These are phyloP conservation scores for Thymelicus lineola DNA, from an alignment of 2,888 invertebrate genomes.

Conservation along the genomic window DNA sequence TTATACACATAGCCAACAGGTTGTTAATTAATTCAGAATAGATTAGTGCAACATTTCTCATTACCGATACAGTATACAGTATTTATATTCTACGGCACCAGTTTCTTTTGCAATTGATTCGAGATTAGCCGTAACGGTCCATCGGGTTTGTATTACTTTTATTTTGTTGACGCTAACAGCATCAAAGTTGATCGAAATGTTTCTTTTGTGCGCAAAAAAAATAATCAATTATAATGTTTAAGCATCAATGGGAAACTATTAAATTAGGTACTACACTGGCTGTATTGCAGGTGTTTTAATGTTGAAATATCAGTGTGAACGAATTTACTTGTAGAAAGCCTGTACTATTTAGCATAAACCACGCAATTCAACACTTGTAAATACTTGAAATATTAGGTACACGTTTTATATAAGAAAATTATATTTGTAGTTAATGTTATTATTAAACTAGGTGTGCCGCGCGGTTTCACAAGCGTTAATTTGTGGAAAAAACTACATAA, in stretches of 20 bases:
- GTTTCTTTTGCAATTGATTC: conserved; percentile 23
- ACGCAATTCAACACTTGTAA: no score
- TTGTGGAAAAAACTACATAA: no score
- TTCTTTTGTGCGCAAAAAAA: background rate
- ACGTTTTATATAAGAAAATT: no score
- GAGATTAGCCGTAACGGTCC: conserved; percentile 35
- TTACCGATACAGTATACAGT: conserved; percentile 10
- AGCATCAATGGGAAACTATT: background rate
- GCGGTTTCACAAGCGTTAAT: no score
- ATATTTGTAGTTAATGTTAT: no score
- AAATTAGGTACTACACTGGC: no score
- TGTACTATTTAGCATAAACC: background rate
- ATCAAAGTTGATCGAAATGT: conserved; percentile 3
- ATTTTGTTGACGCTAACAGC: conserved; percentile 17
- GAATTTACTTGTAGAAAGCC: background rate
- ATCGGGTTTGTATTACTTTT: conserved; percentile 35
- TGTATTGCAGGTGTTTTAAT: no score
- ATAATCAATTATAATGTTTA: background rate
- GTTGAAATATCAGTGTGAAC: no score
- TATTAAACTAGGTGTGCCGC: no score
- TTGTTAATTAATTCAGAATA: conserved; percentile 31
- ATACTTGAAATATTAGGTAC: no score
- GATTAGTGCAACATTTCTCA: conserved; percentile 25
- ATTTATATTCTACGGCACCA: conserved; percentile 1
- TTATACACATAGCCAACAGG: conserved; percentile 10